Evolutionary conservation across 1,140 invertebrate species (phyloP), one percentile per base, ranked within the genome.

Genomic region (Pseudomyrmex cubaensis): DNA sequence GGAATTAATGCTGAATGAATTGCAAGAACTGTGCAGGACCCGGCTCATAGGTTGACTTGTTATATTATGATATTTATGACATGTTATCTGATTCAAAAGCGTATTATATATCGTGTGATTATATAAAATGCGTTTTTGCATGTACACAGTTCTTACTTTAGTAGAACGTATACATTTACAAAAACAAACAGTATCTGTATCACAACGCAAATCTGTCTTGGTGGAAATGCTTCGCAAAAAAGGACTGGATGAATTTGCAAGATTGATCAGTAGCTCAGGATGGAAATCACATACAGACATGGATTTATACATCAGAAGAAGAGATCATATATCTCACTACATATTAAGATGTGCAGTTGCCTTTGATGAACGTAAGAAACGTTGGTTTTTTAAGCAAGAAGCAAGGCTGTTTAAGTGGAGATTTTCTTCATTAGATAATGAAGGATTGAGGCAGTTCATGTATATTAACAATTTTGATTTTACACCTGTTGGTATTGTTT

Each of bases 301-400:
- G 17, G 96, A 97, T 89, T 90, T 96, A 46, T 94, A 96, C 89
- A 95, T 96, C 4, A 95, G 97, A 76, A 95, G 96, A 78, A 95
- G 96, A 85, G 99, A 99, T 94, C 96, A 98, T 90, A 96, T 99
- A 62, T 98, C 98, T 2, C 99, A 99, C 93, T 99, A 98, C 93
- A 97, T 99, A 83, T 94, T 99, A 1, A 95, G 98, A 82, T 94
- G 99, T 54, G 98, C 97, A 5, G 99, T 98, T 95, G 99, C 72
- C n/a, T 77, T 73, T 10, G n/a, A 86, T n/a, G 0, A 0, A 97
- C 90, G 94, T 96, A 84, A 97, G 97, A 25, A 97, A 44, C 95
- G 96, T 69, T 99, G 99, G 98, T 99, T 99, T 92, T 95, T 99
- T 13, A 92, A 95, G 25, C 96, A 98, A 86, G 99, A 99, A 95